phyloP scores from a whole-genome alignment of 2,888 invertebrate genomes.

The Listrodromus nycthemerus region DNA sequence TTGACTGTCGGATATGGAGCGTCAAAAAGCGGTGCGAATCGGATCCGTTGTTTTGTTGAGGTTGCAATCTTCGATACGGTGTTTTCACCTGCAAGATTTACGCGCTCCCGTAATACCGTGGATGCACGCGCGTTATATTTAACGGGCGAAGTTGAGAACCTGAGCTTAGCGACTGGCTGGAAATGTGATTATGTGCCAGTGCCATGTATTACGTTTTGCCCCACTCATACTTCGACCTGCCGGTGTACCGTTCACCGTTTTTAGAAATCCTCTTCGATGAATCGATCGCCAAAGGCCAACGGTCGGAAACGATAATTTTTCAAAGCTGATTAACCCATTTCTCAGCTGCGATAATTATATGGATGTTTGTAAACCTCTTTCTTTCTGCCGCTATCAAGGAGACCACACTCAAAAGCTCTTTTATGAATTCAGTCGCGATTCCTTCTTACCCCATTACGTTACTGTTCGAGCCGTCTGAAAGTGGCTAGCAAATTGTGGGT shows the following conservation, averaged over 20 bases:
- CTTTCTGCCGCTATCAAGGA: background rate
- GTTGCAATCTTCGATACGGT: background rate
- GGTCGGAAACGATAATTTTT: background rate
- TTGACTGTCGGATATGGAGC: background rate
- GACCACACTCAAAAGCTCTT: background rate
- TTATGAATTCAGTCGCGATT: background rate
- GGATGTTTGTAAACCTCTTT: background rate
- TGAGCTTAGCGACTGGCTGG: constrained; percentile 22
- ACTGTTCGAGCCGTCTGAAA: background rate
- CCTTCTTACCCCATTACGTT: background rate
- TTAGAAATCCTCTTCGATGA: background rate
- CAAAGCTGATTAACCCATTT: background rate
- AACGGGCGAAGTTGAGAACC: constrained; percentile 16
- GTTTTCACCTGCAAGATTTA: constrained; percentile 33
- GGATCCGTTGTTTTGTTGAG: constrained; percentile 13
- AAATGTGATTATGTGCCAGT: constrained; percentile 35
- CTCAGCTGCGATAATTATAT: background rate
- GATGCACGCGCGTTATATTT: constrained; percentile 3
- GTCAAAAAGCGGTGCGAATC: constrained; percentile 13
- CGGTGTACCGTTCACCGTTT: background rate
- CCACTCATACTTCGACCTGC: background rate
- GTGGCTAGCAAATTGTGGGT: background rate
- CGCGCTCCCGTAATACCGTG: constrained; percentile 20
- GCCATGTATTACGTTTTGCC: constrained; percentile 6
- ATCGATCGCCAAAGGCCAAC: background rate